Conservation (phyloP, 2,113 vertebrate species). For the Bothrops jararaca region DNA sequence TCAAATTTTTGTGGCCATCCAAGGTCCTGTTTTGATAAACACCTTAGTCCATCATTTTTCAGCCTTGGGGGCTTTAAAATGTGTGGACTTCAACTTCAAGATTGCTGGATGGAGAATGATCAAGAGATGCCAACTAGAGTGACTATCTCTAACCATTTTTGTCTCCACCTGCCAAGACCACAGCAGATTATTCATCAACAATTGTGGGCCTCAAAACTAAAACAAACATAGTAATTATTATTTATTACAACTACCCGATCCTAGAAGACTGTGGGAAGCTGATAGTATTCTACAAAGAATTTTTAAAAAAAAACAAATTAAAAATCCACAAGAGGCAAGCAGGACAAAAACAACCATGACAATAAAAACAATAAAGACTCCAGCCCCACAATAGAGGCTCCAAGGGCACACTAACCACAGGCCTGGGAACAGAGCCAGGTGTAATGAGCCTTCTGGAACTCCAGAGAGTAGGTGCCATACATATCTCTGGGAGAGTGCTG, state of each 20-base stretch:
- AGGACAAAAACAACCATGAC: not conserved
- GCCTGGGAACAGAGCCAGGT: not conserved
- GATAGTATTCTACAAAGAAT: not conserved
- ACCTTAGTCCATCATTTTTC: not conserved
- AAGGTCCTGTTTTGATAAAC: not conserved
- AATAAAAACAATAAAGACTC: not conserved
- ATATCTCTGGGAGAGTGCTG: not conserved
- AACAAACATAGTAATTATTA: not conserved
- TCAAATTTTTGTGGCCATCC: not conserved
- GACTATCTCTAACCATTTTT: not conserved
- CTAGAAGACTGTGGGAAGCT: not conserved
- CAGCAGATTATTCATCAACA: not conserved
- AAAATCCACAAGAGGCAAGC: not conserved
- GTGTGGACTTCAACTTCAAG: not conserved
- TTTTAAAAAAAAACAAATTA: not conserved
- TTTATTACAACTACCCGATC: not conserved
- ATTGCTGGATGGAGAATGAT: not conserved
- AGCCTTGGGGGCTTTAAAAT: not conserved
- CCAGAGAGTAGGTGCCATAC: not conserved
- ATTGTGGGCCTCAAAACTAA: not conserved
- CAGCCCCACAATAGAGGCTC: not conserved
- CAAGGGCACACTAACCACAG: not conserved
- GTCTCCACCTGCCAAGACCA: not conserved
- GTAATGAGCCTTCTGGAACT: not conserved
- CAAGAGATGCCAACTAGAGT: not conserved